Conservation (phyloP, 2,888 invertebrate species). For the Smittia aterrima region DNA sequence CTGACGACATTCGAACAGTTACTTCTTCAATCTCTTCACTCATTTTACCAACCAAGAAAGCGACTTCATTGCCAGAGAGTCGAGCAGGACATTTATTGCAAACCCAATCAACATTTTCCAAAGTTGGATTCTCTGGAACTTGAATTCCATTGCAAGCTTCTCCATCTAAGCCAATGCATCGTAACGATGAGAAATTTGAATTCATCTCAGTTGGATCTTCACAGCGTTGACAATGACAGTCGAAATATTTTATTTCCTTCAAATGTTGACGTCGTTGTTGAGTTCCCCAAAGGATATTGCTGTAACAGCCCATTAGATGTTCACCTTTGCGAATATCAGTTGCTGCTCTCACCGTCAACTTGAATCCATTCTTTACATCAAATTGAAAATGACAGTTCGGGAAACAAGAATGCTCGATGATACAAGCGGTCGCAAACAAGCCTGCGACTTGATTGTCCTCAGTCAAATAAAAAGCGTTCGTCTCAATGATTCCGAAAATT, state of each 20-base stretch:
- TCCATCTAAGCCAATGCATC: slow-evolving; percentile 58
- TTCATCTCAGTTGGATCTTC: slow-evolving; percentile 75
- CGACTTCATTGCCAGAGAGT: slow-evolving; percentile 62
- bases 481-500: slow-evolving; percentile 79
- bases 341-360: slow-evolving; percentile 67
- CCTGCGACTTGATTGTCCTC: slow-evolving; percentile 52
- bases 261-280: slow-evolving; percentile 76
- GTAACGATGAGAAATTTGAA: slow-evolving; percentile 69
- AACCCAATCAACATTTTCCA: slow-evolving; percentile 71
- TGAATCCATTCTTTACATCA: slow-evolving; percentile 58
- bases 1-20: slow-evolving; percentile 58
- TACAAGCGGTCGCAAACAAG: slow-evolving; percentile 72
- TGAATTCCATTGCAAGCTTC: slow-evolving; percentile 65
- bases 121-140: slow-evolving; percentile 67
- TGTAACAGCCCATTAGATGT: slow-evolving; percentile 80
- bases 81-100: slow-evolving; percentile 69
- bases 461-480: slow-evolving; percentile 73
- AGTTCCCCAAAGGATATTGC: slow-evolving; percentile 85
- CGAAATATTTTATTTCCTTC: slow-evolving; percentile 73
- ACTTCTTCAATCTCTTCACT: slow-evolving; percentile 72
- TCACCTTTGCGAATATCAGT: slow-evolving; percentile 67
- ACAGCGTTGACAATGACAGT: slow-evolving; percentile 71
- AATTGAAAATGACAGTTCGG: slow-evolving; percentile 78
- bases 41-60: slow-evolving; percentile 67
- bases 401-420: slow-evolving; percentile 79